These are phyloP conservation scores for Gymnocheta viridis DNA, from an alignment of 2,888 invertebrate species.

Conservation along the genomic window DNA sequence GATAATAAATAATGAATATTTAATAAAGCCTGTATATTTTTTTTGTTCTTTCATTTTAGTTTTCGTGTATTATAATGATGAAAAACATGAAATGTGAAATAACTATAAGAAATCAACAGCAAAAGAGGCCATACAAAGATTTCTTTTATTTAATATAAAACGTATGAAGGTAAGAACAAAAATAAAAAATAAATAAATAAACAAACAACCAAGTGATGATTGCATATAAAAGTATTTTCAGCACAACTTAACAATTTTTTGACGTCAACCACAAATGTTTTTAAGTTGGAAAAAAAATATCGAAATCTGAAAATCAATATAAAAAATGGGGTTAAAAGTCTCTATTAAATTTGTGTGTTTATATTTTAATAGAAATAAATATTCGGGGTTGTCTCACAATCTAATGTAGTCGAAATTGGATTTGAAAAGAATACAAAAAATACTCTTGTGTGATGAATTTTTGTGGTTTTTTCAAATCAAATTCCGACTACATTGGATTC, in stretches of 20 bases:
- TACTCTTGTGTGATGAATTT: no score
- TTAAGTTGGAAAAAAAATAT: neutral
- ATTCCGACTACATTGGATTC: no score
- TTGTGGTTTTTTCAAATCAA: no score
- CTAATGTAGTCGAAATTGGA: no score
- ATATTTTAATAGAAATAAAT: neutral
- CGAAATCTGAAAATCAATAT: neutral
- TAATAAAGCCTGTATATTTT: neutral
- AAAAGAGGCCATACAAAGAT: conserved; percentile 26
- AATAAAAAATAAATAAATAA: neutral
- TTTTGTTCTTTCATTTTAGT: neutral
- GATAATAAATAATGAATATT: no score
- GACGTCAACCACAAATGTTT: neutral
- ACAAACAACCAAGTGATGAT: neutral
- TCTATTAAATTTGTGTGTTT: neutral
- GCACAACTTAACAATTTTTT: neutral
- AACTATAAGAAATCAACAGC: conserved; percentile 1
- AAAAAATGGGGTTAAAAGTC: neutral
- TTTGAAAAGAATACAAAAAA: no score
- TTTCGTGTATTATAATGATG: conserved; percentile 37
- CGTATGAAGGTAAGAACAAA: conserved; percentile 53
- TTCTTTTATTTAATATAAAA: conserved; percentile 30
- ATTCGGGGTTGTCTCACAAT: no score
- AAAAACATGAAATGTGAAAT: conserved; percentile 39
- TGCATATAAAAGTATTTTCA: neutral